phyloP scores from a whole-genome alignment of 2,797 vertebrate species.

The Podarcis lilfordi region DNA sequence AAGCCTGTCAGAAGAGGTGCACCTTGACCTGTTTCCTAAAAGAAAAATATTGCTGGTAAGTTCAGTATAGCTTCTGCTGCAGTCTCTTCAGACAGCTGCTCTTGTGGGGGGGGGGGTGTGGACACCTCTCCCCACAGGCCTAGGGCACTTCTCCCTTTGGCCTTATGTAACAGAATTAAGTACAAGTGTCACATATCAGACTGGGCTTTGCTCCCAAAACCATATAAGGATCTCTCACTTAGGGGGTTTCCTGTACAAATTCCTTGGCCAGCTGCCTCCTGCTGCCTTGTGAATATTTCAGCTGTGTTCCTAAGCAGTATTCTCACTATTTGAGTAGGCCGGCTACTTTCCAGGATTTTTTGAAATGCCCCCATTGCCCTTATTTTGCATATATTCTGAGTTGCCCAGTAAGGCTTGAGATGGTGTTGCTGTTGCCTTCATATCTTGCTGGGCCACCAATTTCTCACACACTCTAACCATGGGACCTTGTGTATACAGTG shows the following conservation, averaged over 20 bases:
- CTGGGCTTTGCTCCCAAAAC: not conserved
- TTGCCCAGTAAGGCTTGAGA: not conserved
- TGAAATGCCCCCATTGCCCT: not conserved
- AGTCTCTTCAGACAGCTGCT: not conserved
- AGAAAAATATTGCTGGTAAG: not conserved
- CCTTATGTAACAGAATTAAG: not conserved
- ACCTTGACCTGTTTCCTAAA: no score
- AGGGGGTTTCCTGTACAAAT: not conserved
- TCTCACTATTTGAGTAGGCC: not conserved
- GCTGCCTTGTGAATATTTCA: not conserved
- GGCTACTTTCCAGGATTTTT: not conserved
- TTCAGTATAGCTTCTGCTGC: not conserved
- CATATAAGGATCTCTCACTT: conserved; percentile 6
- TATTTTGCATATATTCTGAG: not conserved
- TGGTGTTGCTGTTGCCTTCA: not conserved
- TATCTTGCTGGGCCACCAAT: no score
- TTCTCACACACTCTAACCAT: not conserved
- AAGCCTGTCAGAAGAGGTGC: no score
- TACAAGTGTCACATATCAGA: not conserved
- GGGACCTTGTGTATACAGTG: not conserved
- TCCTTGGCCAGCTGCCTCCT: not conserved
- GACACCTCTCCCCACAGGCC: not conserved
- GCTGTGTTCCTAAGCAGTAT: not conserved
- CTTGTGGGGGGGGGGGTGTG: not conserved
- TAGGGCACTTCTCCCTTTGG: not conserved